Evolutionary conservation across 2,113 vertebrate species (phyloP), one percentile per base, ranked within the genome.

Genomic region (Xyliphius kryptos): DNA sequence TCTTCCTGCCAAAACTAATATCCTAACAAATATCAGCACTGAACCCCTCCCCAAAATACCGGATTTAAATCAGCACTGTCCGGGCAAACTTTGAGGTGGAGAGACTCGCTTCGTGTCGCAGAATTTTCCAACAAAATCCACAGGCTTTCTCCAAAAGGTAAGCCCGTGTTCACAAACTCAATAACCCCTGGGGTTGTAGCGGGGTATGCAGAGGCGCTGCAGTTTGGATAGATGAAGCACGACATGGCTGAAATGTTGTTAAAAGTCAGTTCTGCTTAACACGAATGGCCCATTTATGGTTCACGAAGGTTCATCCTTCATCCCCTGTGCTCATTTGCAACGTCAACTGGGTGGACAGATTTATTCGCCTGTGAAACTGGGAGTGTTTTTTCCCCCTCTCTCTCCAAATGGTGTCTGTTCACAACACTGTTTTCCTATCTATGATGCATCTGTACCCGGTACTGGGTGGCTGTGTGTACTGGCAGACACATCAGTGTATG

Each of bases 41-140:
- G 26, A 32, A 32, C 26, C 26, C 7, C 26, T 6, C 2, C 72
- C 67, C 65, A 68, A 54, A 67, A 67, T 69, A 71, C 64, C 69
- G 52, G 63, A 61, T 66, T 64, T 69, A 67, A 61, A 57, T 36
- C 17, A 46, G 67, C 67, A 85, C 70, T 79, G 66, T 72, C 70
- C 68, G 69, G 66, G 70, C 66, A 80, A 86, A 88, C 82, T 89
- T 89, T 82, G 63, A 73, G 47, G 67, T 62, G 60, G 67, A 77
- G 75, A 72, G 64, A 69, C 66, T 65, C 55, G 61, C 61, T 56
- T 61, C 54, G 50, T 73, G 65, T 67, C 71, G 69, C 72, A 74
- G 73, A 76, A 49, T 78, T 73, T 78, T 73, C 70, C 75, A 53
- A 58, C 71, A 62, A 61, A 12, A 74, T 83, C 79, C 75, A 67